These are phyloP conservation scores for Rhynchophorus ferrugineus DNA, from an alignment of 1,140 invertebrate species.

Conservation along the genomic window DNA sequence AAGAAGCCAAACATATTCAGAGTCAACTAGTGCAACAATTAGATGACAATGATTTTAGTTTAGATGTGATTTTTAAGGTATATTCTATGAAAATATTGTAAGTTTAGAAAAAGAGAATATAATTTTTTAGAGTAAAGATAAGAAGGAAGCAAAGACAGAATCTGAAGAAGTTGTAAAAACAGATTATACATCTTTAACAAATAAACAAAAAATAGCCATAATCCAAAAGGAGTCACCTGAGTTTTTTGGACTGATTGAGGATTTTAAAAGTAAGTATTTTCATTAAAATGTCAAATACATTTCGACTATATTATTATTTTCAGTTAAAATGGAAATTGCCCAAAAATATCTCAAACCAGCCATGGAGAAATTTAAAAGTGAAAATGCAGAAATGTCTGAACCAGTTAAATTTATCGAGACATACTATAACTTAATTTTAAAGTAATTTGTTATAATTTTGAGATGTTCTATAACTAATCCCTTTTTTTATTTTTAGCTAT, in stretches of 20 bases:
- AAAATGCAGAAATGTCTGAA: slow-evolving; percentile 42
- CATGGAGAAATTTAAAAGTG: slow-evolving; percentile 45
- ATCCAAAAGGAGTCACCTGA: slow-evolving; percentile 80
- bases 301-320: slow-evolving; percentile 27
- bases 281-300: slow-evolving; percentile 17
- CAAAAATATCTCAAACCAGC: slow-evolving; percentile 58
- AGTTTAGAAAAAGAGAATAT: background rate
- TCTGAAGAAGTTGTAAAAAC: slow-evolving; percentile 53
- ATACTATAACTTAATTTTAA: slow-evolving; percentile 64
- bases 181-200: slow-evolving; percentile 67
- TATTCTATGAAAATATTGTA: slow-evolving; percentile 5
- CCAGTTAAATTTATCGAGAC: slow-evolving; percentile 60
- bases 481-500: slow-evolving; percentile 51
- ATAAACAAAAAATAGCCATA: slow-evolving; percentile 65
- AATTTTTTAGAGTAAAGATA: slow-evolving; percentile 16
- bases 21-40: slow-evolving; percentile 67
- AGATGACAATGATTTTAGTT: slow-evolving; percentile 70
- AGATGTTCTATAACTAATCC: slow-evolving; percentile 10
- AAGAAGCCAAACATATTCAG: slow-evolving; percentile 77
- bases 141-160: slow-evolving; percentile 33
- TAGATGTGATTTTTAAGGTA: slow-evolving; percentile 53
- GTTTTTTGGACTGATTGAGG: slow-evolving; percentile 63
- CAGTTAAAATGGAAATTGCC: slow-evolving; percentile 52
- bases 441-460: slow-evolving; percentile 43
- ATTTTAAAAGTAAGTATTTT: slow-evolving; percentile 59